A percentile compares a stretch with the other conserved stretches of the same genome.
These are phyloP conservation scores for Loxodonta africana DNA, from an alignment of 2,113 vertebrate genomes.

Conservation along the genomic window DNA sequence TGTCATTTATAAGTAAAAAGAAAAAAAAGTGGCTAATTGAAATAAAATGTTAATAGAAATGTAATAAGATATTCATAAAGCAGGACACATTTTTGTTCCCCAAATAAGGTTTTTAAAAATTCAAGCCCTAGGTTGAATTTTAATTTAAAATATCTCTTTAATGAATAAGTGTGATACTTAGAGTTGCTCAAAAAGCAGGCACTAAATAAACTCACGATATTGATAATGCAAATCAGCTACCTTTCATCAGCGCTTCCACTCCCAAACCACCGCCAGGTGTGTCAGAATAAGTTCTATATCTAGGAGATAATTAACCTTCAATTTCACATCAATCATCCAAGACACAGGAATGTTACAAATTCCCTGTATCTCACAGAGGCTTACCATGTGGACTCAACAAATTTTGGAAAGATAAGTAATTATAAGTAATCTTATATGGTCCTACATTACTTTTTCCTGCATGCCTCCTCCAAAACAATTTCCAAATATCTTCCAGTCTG, in stretches of 20 bases:
- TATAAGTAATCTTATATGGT: not conserved
- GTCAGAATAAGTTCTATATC: conserved; percentile 39
- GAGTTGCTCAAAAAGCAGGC: conserved; percentile 52
- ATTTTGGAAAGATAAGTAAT: not conserved
- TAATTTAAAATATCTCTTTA: conserved; percentile 70
- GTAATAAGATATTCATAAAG: conserved; percentile 11
- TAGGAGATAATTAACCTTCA: conserved; percentile 63
- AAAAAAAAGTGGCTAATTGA: not conserved
- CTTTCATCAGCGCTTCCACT: conserved; percentile 37
- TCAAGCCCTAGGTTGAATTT: conserved; percentile 41
- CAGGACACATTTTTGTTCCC: conserved; percentile 2
- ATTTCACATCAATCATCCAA: conserved; percentile 53
- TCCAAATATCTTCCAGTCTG: not conserved
- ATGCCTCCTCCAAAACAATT: not conserved
- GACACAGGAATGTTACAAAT: not conserved
- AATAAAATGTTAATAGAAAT: conserved; percentile 50
- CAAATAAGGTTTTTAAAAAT: conserved; percentile 29
- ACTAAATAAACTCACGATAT: conserved; percentile 74
- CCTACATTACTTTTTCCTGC: conserved; percentile 43
- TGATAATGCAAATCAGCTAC: conserved; percentile 69
- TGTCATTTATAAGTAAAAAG: not conserved
- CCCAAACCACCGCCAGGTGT: conserved; percentile 47
- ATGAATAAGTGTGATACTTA: conserved; percentile 48
- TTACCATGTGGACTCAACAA: conserved; percentile 44
- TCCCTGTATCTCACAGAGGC: conserved; percentile 47